A percentile compares a stretch with the other conserved stretches of the same genome.
Conservation (phyloP, 1,140 invertebrate genomes). For the Metopolophium dirhodum region DNA sequence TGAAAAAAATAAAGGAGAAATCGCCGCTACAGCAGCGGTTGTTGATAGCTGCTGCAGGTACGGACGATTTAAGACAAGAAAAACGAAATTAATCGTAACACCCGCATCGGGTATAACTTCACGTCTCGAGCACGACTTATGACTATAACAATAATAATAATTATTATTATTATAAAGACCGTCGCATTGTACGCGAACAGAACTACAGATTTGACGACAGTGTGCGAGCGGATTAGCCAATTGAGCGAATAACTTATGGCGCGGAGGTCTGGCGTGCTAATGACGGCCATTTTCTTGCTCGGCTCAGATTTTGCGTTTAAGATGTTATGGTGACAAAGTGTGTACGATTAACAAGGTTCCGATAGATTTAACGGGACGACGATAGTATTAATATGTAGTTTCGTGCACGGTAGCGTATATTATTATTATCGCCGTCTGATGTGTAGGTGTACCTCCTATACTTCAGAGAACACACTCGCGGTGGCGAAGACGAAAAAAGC, state of each 20-base stretch:
- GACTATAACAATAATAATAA: background rate
- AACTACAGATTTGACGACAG: background rate
- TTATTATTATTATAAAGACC: background rate
- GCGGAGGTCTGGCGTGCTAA: constrained; percentile 13
- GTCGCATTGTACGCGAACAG: background rate
- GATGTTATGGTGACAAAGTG: constrained; percentile 1
- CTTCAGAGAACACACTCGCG: background rate
- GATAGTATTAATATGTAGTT: background rate
- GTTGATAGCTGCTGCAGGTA: no score
- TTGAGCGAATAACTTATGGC: background rate
- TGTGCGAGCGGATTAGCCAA: background rate
- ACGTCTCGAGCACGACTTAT: background rate
- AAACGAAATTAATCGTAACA: background rate
- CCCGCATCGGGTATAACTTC: background rate
- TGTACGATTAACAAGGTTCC: background rate
- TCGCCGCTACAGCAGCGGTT: no score
- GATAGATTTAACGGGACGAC: constrained; percentile 9
- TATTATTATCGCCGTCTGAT: no score
- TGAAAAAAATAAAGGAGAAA: no score
- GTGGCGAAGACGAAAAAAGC: background rate
- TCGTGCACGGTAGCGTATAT: background rate
- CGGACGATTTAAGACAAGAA: background rate
- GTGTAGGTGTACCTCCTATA: background rate
- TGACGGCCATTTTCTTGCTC: constrained; percentile 9
- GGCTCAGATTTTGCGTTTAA: background rate